Evolutionary conservation across 2,797 vertebrate genomes (phyloP).

Genomic region (Pseudochromis fuscus): DNA sequence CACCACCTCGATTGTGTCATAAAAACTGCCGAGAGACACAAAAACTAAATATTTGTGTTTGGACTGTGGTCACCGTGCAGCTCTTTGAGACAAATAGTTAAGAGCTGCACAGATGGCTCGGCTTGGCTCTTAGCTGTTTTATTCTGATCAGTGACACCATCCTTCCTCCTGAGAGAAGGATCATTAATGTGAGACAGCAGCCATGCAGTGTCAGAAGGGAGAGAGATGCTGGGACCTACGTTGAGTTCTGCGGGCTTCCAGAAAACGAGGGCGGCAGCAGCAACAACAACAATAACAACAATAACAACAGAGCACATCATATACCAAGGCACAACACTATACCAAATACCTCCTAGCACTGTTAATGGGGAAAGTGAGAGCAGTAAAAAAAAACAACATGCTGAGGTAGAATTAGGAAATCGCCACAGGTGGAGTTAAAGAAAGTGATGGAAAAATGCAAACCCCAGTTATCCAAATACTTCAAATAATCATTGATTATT

Average conservation of each 20-base stretch:
- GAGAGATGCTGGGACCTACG: conserved; percentile 83
- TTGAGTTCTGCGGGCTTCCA: conserved; percentile 87
- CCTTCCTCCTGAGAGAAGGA: conserved; percentile 58
- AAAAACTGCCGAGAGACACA: conserved; percentile 20
- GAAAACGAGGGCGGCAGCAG: conserved; percentile 82
- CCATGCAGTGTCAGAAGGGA: conserved; percentile 75
- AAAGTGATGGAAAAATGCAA: conserved; percentile 75
- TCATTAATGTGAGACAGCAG: conserved; percentile 61
- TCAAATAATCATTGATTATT: conserved; percentile 79
- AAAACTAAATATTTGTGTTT: conserved; percentile 13
- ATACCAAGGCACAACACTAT: conserved; percentile 76
- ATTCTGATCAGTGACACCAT: conserved; percentile 50
- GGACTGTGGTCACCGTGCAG: conserved; percentile 9
- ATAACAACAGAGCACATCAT: conserved; percentile 85
- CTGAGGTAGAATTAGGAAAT: conserved; percentile 38
- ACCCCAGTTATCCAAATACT: conserved; percentile 81
- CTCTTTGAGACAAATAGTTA: conserved; percentile 13
- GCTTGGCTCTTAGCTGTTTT: conserved; percentile 33
- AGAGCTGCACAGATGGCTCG: conserved; percentile 15
- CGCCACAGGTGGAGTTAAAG: conserved; percentile 17
- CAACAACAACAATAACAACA: conserved; percentile 77
- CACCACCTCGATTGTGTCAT: conserved; percentile 16
- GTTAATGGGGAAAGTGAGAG: conserved; percentile 31
- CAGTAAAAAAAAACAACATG: conserved; percentile 26
- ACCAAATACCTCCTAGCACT: conserved; percentile 58